These are phyloP conservation scores for Ethmia dodecea DNA, from an alignment of 2,888 invertebrate species.

Conservation along the genomic window DNA sequence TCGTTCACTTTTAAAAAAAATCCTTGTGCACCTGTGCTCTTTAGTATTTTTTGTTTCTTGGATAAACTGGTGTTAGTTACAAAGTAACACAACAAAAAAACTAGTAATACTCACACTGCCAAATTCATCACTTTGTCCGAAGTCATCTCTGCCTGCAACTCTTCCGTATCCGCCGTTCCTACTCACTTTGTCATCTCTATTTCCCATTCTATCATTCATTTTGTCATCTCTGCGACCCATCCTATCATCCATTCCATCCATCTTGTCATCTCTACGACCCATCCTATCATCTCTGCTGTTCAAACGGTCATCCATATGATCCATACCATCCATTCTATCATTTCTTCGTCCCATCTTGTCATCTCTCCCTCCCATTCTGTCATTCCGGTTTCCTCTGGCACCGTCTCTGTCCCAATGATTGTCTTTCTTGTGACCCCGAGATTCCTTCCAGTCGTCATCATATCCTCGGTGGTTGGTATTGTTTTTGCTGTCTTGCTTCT, in stretches of 20 bases:
- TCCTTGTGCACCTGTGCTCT: background rate
- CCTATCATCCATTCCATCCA: slow-evolving; percentile 23
- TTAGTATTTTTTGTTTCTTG: background rate
- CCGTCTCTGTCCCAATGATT: slow-evolving; percentile 34
- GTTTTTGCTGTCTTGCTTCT: slow-evolving; percentile 51
- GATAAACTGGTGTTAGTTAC: background rate
- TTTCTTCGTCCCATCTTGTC: slow-evolving; percentile 19
- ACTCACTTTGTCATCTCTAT: background rate
- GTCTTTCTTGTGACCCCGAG: slow-evolving; percentile 31
- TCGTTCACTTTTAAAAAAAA: background rate
- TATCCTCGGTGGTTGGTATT: slow-evolving; percentile 30
- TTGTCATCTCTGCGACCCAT: slow-evolving; percentile 22
- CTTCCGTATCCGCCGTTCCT: slow-evolving; percentile 27
- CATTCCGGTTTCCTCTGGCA: slow-evolving; percentile 21
- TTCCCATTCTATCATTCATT: slow-evolving; percentile 24
- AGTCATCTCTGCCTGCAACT: slow-evolving; percentile 36
- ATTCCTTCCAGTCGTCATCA: slow-evolving; percentile 45
- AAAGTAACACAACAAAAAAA: background rate
- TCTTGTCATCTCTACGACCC: slow-evolving; percentile 24
- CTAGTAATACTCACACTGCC: slow-evolving; percentile 39
- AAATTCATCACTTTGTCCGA: slow-evolving; percentile 39
- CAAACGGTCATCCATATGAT: slow-evolving; percentile 27
- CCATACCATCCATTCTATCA: slow-evolving; percentile 20
- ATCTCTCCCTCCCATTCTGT: slow-evolving; percentile 23
- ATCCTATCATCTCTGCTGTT: slow-evolving; percentile 27